phyloP scores from a whole-genome alignment of 1,140 invertebrate species.

The Zaprionus taronus region DNA sequence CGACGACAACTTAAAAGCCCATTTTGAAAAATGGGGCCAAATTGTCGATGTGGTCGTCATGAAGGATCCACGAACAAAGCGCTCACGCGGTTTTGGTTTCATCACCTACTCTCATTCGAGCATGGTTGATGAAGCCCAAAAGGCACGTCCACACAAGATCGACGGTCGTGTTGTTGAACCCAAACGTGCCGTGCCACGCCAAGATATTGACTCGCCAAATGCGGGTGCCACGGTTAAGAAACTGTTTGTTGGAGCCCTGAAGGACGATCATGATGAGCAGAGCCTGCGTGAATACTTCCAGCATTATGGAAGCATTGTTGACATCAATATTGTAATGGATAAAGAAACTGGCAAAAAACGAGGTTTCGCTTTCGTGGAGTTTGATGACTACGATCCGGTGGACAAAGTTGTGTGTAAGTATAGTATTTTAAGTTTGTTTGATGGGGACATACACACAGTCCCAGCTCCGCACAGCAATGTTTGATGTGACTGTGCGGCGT shows the following conservation, averaged over 20 bases:
- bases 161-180: slow-evolving; percentile 96
- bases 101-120: slow-evolving; percentile 96
- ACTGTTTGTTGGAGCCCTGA: slow-evolving; percentile 96
- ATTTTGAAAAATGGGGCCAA: slow-evolving; percentile 99
- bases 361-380: slow-evolving; percentile 98
- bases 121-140: slow-evolving; percentile 98
- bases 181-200: slow-evolving; percentile 97
- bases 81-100: slow-evolving; percentile 98
- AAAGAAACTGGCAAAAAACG: slow-evolving; percentile 96
- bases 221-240: slow-evolving; percentile 97
- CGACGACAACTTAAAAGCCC: slow-evolving; percentile 96
- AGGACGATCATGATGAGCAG: slow-evolving; percentile 95
- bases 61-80: slow-evolving; percentile 97
- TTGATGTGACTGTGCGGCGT: slow-evolving; percentile 77
- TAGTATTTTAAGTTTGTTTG: not conserved
- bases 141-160: slow-evolving; percentile 90
- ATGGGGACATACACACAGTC: slow-evolving; percentile 43
- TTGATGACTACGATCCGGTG: slow-evolving; percentile 98
- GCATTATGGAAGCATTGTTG: slow-evolving; percentile 92
- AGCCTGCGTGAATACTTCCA: slow-evolving; percentile 94
- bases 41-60: slow-evolving; percentile 99
- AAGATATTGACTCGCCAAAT: slow-evolving; percentile 96
- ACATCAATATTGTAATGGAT: slow-evolving; percentile 95
- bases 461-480: slow-evolving; percentile 80
- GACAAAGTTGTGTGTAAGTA: slow-evolving; percentile 95